phyloP scores from a whole-genome alignment of 2,888 invertebrate species.

The Tupiocoris notatus region DNA sequence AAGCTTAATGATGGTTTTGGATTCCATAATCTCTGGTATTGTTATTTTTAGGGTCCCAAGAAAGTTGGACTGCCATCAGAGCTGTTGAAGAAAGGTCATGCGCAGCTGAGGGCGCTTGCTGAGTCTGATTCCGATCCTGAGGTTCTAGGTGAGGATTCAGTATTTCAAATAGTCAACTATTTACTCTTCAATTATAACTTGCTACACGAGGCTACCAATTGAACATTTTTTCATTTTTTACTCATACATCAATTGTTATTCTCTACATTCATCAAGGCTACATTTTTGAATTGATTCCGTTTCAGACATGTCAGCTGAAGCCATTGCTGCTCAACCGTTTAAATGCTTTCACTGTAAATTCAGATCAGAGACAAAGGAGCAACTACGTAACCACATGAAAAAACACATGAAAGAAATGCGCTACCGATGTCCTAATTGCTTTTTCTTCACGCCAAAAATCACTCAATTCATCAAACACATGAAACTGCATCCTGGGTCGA shows the following conservation, averaged over 20 bases:
- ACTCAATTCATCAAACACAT: constrained; percentile 29
- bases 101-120: neutral
- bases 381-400: constrained; percentile 6
- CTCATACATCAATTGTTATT: no score
- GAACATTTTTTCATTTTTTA: no score
- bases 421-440: constrained; percentile 18
- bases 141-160: no score
- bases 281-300: no score
- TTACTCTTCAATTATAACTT: no score
- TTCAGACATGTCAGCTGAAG: no score
- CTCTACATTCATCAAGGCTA: no score
- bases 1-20: no score
- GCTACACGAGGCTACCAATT: no score
- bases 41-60: constrained; percentile 6
- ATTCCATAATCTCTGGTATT: no score
- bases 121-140: constrained; percentile 8
- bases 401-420: constrained; percentile 8
- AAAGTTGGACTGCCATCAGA: neutral
- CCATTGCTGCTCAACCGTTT: neutral
- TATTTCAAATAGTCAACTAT: no score
- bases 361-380: neutral
- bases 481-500: constrained; percentile 23
- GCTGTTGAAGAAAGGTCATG: neutral
- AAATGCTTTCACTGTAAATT: constrained; percentile 25
- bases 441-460: constrained; percentile 3